A percentile compares a stretch with the other conserved stretches of the same genome.
Conservation (phyloP, 1,140 invertebrate genomes). For the Bombus confusus region DNA sequence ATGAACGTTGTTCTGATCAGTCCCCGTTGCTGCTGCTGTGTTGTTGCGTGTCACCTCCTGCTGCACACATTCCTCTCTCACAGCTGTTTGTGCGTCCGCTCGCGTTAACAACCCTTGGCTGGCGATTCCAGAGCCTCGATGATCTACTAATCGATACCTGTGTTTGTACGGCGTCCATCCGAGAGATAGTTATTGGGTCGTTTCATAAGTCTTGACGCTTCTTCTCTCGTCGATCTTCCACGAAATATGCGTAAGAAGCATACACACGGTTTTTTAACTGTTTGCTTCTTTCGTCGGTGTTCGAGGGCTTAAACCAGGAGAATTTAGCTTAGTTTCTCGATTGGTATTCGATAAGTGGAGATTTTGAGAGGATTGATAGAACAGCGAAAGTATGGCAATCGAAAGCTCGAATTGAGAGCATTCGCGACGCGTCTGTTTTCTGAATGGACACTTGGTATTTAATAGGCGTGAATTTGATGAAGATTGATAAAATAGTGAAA, state of each 20-base stretch:
- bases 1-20: constrained; percentile 25
- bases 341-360: too few species aligned
- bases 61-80: background rate
- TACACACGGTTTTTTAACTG: background rate
- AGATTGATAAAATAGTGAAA: background rate
- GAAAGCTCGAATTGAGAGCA: background rate
- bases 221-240: background rate
- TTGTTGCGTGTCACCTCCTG: background rate
- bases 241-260: background rate
- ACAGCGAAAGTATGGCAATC: too few species aligned
- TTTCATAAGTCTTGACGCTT: background rate
- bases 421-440: background rate
- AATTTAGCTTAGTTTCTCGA: too few species aligned
- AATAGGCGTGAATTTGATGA: background rate
- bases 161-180: background rate
- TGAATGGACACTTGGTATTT: background rate
- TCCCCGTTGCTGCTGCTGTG: constrained; percentile 41
- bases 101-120: background rate
- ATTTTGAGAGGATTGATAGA: too few species aligned
- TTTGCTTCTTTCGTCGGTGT: background rate
- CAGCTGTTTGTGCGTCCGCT: constrained; percentile 3
- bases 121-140: too few species aligned
- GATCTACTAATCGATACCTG: constrained; percentile 19
- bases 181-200: background rate
- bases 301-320: too few species aligned